A percentile compares a stretch with the other conserved stretches of the same genome.
phyloP scores from a whole-genome alignment of 1,140 invertebrate genomes.

The Paraescarpia echinospica region DNA sequence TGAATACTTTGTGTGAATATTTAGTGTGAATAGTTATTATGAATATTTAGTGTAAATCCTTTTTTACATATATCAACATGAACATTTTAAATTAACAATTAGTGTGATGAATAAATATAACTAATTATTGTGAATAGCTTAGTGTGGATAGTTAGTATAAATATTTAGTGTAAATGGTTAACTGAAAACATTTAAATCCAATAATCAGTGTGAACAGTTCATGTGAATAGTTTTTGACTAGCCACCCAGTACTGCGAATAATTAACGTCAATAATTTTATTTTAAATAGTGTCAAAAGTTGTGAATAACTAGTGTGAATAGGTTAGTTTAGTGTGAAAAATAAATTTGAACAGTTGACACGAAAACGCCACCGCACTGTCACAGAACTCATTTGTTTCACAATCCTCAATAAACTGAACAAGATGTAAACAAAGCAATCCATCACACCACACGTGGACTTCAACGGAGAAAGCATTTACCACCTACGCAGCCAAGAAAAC shows the following conservation, averaged over 20 bases:
- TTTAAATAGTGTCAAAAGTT: not conserved
- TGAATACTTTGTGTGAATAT: not conserved
- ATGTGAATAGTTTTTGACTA: no score
- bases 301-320: not conserved
- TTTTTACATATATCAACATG: not conserved
- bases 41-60: not conserved
- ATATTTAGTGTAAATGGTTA: not conserved
- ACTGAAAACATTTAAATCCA: no score
- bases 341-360: not conserved
- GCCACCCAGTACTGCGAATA: not conserved
- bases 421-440: not conserved
- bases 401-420: not conserved
- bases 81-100: not conserved
- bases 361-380: not conserved
- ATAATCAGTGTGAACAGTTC: no score
- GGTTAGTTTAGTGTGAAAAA: not conserved
- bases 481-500: not conserved
- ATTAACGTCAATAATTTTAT: not conserved
- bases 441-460: not conserved
- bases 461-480: not conserved
- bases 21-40: not conserved
- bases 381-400: not conserved
- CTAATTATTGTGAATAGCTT: not conserved
- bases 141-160: not conserved
- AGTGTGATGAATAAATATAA: not conserved